A percentile compares a stretch with the other conserved stretches of the same genome.
Evolutionary conservation across 2,888 invertebrate genomes (phyloP).

Genomic region (Cerceris rybyensis): DNA sequence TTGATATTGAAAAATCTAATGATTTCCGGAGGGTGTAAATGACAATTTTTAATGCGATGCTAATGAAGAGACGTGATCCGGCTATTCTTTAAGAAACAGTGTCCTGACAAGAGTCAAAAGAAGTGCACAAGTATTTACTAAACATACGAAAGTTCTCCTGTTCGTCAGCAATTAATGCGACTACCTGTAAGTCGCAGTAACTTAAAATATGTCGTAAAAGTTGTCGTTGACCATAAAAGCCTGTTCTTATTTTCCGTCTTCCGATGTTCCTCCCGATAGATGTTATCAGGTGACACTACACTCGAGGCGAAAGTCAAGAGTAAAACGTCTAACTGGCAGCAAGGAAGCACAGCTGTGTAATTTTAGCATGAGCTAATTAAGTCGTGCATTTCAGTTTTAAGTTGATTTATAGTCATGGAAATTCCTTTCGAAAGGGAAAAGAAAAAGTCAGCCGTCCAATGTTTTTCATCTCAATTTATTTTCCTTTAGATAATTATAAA

Average conservation of each 20-base stretch:
- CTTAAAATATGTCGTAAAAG: slow-evolving; percentile 32
- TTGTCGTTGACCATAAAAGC: slow-evolving; percentile 31
- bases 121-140: background rate
- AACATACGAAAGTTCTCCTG: background rate
- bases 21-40: background rate
- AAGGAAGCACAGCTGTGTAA: slow-evolving; percentile 16
- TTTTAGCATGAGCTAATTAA: slow-evolving; percentile 40
- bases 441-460: background rate
- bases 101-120: background rate
- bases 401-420: background rate
- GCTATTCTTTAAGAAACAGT: too few relatives aligned
- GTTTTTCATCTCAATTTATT: background rate
- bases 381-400: background rate
- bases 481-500: background rate
- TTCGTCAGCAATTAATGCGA: background rate
- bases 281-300: slow-evolving; percentile 41
- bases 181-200: slow-evolving; percentile 1
- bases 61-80: background rate
- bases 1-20: too few relatives aligned
- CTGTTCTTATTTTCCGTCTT: slow-evolving; percentile 18
- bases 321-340: slow-evolving; percentile 6
- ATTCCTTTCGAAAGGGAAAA: background rate
- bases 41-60: background rate
- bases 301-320: slow-evolving; percentile 5
- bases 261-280: slow-evolving; percentile 16